Percentiles rank a stretch among this genome's conserved stretches.
Evolutionary conservation across 2,888 invertebrate species (phyloP).

Genomic region (Phaonia tiefii): DNA sequence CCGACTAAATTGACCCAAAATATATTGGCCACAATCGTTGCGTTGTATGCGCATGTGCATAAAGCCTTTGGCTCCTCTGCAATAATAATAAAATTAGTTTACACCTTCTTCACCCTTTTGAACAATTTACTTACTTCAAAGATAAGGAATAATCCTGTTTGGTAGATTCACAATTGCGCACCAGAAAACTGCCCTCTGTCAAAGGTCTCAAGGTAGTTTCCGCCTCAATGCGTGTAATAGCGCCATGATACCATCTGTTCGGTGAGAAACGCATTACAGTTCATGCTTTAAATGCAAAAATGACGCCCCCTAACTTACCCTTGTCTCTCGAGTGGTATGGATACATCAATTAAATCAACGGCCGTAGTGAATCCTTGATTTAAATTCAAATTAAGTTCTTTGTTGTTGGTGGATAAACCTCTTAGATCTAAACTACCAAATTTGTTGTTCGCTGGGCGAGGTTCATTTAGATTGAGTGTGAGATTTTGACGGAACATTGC

Average conservation of each 20-base stretch:
- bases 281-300: too few species aligned
- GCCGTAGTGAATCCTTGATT: slow-evolving; percentile 82
- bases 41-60: slow-evolving; percentile 98
- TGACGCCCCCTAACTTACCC: too few species aligned
- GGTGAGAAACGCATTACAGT: slow-evolving; percentile 38
- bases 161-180: slow-evolving; percentile 95
- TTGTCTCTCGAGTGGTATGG: slow-evolving; percentile 92
- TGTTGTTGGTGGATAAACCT: slow-evolving; percentile 79
- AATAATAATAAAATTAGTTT: neutral
- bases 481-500: slow-evolving; percentile 85
- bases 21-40: slow-evolving; percentile 89
- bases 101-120: too few species aligned
- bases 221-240: slow-evolving; percentile 94
- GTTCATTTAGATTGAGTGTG: slow-evolving; percentile 87
- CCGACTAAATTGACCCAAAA: slow-evolving; percentile 95
- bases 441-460: slow-evolving; percentile 76
- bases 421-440: slow-evolving; percentile 80
- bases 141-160: slow-evolving; percentile 96
- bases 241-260: slow-evolving; percentile 98
- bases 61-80: slow-evolving; percentile 95
- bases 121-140: slow-evolving; percentile 90
- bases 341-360: slow-evolving; percentile 89
- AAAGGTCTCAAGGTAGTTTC: slow-evolving; percentile 92
- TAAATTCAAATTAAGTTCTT: slow-evolving; percentile 87
- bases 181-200: slow-evolving; percentile 95